Conservation (phyloP, 64 coral and sea anemone genomes). For the Montipora foliosa region DNA sequence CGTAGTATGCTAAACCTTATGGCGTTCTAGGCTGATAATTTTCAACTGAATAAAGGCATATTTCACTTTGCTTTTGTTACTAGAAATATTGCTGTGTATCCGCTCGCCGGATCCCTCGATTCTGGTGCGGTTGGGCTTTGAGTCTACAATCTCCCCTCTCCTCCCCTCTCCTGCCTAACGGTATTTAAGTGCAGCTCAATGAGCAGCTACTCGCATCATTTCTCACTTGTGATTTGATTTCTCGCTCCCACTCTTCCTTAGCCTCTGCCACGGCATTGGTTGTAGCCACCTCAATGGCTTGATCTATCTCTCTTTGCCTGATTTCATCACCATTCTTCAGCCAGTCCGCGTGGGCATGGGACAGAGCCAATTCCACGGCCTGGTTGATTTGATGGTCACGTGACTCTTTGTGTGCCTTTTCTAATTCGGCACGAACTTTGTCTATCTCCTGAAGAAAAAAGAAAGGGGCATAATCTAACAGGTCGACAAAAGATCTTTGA, state of each 20-base stretch:
- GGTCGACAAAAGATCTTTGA: background rate
- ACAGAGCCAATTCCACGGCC: slow-evolving; percentile 71
- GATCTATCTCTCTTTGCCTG: slow-evolving; percentile 78
- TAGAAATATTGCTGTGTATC: no score
- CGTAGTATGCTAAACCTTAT: no score
- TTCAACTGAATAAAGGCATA: no score
- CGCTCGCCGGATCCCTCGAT: no score
- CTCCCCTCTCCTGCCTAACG: no score
- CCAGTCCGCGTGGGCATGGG: slow-evolving; percentile 79
- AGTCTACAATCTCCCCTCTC: no score
- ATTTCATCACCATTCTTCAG: slow-evolving; percentile 81
- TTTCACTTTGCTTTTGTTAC: no score
- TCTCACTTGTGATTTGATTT: slow-evolving; percentile 40
- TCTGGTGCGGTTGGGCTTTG: no score
- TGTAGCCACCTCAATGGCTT: slow-evolving; percentile 85
- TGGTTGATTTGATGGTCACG: slow-evolving; percentile 57
- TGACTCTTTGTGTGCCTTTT: slow-evolving; percentile 38
- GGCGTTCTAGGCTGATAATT: no score
- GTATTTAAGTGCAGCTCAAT: no score
- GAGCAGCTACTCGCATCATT: no score
- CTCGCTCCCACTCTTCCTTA: slow-evolving; percentile 86
- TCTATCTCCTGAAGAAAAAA: slow-evolving; percentile 45
- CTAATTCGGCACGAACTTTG: slow-evolving; percentile 49
- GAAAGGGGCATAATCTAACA: background rate
- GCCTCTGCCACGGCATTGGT: slow-evolving; percentile 92